A percentile compares a stretch with the other conserved stretches of the same genome.
These are phyloP conservation scores for Adoxophyes honmai DNA, from an alignment of 1,140 invertebrate genomes.

Conservation along the genomic window DNA sequence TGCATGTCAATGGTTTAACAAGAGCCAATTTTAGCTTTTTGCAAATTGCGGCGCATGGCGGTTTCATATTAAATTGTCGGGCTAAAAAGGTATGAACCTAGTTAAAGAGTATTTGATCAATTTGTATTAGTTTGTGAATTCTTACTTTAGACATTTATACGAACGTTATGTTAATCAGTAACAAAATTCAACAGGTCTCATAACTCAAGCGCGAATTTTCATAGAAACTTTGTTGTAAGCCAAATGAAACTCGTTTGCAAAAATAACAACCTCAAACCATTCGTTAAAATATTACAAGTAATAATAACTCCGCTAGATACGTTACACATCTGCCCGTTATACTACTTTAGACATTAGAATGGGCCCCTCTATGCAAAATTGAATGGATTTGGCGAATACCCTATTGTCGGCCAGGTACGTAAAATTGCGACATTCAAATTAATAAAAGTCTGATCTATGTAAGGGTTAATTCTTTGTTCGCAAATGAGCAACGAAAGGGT, in stretches of 20 bases:
- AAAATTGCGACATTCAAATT: slow-evolving; percentile 74
- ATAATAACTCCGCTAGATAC: slow-evolving; percentile 12
- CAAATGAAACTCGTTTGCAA: too few relatives aligned
- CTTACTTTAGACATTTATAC: too few relatives aligned
- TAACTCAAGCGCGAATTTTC: too few relatives aligned
- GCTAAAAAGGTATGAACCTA: too few relatives aligned
- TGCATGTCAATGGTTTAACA: background rate
- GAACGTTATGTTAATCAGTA: too few relatives aligned
- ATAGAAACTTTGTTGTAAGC: too few relatives aligned
- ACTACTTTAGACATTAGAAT: slow-evolving; percentile 50
- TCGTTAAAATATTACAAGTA: slow-evolving; percentile 2
- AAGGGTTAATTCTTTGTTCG: slow-evolving; percentile 61
- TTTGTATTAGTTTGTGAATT: too few relatives aligned
- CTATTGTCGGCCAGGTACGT: slow-evolving; percentile 69
- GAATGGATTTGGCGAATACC: slow-evolving; percentile 49
- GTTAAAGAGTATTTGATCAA: too few relatives aligned
- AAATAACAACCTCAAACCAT: background rate
- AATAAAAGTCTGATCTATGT: slow-evolving; percentile 54
- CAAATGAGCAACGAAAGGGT: slow-evolving; percentile 18
- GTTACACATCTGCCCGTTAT: slow-evolving; percentile 51
- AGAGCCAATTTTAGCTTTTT: background rate
- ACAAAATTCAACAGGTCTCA: too few relatives aligned
- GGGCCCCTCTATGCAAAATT: slow-evolving; percentile 66
- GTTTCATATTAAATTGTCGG: too few relatives aligned
- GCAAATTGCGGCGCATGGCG: slow-evolving; percentile 1